Percentiles rank a stretch among this genome's conserved stretches.
Conservation (phyloP, 1,140 invertebrate genomes). For the Scaptomyza hsui region DNA sequence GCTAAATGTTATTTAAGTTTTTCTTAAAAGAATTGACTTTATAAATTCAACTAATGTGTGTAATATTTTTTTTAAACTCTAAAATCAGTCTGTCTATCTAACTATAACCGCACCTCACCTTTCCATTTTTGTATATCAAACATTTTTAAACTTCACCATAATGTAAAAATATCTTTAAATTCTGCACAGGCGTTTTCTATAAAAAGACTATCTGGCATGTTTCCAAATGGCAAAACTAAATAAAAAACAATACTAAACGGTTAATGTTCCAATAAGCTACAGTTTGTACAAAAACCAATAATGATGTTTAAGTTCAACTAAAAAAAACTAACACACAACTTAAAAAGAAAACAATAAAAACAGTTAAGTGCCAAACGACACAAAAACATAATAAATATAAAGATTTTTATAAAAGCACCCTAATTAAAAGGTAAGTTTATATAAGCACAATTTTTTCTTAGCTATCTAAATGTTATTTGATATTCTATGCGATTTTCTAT, state of each 20-base stretch:
- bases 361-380: slow-evolving; percentile 20
- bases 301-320: slow-evolving; percentile 17
- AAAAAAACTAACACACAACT: background rate
- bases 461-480: slow-evolving; percentile 15
- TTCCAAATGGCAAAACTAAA: slow-evolving; percentile 25
- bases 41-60: slow-evolving; percentile 21
- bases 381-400: background rate
- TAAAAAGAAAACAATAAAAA: slow-evolving; percentile 1
- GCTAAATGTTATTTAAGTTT: too few relatives aligned
- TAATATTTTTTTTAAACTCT: slow-evolving; percentile 3
- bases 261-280: slow-evolving; percentile 47
- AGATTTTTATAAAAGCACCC: slow-evolving; percentile 20
- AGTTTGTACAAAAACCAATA: slow-evolving; percentile 39
- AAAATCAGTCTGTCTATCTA: slow-evolving; percentile 20
- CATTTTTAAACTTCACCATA: slow-evolving; percentile 6
- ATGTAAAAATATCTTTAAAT: slow-evolving; percentile 3
- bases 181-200: slow-evolving; percentile 23
- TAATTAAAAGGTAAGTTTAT: slow-evolving; percentile 33
- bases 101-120: slow-evolving; percentile 32
- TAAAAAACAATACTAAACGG: slow-evolving; percentile 44
- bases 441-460: slow-evolving; percentile 25
- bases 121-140: slow-evolving; percentile 9
- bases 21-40: background rate
- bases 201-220: slow-evolving; percentile 38
- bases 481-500: slow-evolving; percentile 29